Conservation (phyloP, 2,113 vertebrate species). For the Uria lomvia region DNA sequence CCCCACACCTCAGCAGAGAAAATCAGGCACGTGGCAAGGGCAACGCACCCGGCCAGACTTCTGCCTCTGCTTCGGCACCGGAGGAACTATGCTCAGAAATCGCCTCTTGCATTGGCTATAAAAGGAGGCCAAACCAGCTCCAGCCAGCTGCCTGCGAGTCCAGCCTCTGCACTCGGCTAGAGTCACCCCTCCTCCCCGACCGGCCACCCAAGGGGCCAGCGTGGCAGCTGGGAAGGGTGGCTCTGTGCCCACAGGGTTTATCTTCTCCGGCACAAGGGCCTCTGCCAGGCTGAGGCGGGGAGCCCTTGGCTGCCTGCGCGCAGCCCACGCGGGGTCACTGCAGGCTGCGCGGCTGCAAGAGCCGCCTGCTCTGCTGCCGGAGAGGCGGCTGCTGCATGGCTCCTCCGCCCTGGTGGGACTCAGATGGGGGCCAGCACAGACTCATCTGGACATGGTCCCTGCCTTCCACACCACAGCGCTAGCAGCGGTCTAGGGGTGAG, state of each 20-base stretch:
- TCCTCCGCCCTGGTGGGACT: too few relatives aligned
- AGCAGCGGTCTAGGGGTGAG: background rate
- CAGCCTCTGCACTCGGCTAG: rapidly evolving
- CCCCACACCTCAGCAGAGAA: background rate
- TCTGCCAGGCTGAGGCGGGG: background rate
- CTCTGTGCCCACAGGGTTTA: background rate
- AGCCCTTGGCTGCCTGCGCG: background rate
- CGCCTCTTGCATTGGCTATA: rapidly evolving
- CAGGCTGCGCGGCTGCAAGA: rapidly evolving
- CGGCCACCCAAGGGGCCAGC: background rate
- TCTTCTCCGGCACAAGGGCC: too few relatives aligned
- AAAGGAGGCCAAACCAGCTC: background rate
- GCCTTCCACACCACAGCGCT: background rate
- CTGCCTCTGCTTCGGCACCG: background rate
- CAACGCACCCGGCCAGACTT: rapidly evolving
- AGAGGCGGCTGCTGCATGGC: rapidly evolving
- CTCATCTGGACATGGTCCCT: background rate
- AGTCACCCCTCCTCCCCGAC: background rate
- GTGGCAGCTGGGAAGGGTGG: rapidly evolving
- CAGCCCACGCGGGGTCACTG: background rate
- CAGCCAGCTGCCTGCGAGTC: rapidly evolving
- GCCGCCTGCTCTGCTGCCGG: background rate
- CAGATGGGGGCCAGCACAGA: background rate
- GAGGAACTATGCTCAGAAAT: background rate
- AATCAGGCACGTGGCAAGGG: rapidly evolving